These are phyloP conservation scores for Pygoscelis adeliae DNA, from an alignment of 2,113 vertebrate species.

Conservation along the genomic window DNA sequence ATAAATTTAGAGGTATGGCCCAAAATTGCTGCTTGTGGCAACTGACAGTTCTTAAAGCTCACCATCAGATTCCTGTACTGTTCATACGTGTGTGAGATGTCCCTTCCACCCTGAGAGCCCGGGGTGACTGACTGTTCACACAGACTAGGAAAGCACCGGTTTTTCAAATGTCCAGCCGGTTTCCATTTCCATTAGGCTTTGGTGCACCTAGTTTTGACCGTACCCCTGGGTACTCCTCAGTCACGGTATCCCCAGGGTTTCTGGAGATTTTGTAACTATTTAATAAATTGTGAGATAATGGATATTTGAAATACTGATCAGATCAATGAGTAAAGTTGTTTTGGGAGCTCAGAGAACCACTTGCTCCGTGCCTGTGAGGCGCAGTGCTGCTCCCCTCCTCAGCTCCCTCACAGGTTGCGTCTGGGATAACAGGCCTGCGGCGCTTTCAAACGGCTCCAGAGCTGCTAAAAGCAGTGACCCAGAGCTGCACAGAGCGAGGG, in stretches of 20 bases:
- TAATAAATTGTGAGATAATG: neutral
- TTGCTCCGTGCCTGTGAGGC: neutral
- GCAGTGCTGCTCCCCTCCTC: neutral
- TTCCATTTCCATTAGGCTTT: neutral
- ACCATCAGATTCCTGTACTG: neutral
- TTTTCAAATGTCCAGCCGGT: neutral
- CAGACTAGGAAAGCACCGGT: neutral
- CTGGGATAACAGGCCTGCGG: fast-evolving
- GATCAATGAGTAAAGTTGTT: neutral
- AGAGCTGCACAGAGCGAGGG: neutral
- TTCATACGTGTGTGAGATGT: neutral
- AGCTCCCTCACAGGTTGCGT: neutral
- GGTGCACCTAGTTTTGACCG: neutral
- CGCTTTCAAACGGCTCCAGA: neutral
- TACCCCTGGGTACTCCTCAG: neutral
- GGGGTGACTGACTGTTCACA: neutral
- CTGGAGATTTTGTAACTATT: neutral
- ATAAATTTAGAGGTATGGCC: neutral
- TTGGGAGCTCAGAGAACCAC: neutral
- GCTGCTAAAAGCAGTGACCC: neutral
- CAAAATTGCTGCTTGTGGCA: neutral
- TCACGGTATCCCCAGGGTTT: neutral
- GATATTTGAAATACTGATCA: neutral
- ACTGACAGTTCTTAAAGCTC: neutral
- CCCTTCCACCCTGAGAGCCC: neutral